These are phyloP conservation scores for Caenorhabditis becei DNA, from an alignment of 2,888 invertebrate species.

Conservation along the genomic window DNA sequence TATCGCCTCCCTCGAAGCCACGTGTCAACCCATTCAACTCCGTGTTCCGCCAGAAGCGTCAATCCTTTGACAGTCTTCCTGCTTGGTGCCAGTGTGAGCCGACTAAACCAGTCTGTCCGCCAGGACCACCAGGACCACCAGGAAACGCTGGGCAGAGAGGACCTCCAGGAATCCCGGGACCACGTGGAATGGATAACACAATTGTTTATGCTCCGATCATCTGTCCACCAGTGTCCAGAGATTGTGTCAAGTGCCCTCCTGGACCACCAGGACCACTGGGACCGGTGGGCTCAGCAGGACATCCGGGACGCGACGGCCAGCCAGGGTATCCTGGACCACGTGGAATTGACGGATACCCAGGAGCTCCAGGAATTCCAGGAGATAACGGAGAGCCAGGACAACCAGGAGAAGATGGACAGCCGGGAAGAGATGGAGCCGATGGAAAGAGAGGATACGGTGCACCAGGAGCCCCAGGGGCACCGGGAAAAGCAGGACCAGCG, in stretches of 20 bases:
- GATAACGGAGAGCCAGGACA: slow-evolving; percentile 64
- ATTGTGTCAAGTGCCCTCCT: slow-evolving; percentile 64
- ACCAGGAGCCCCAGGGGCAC: slow-evolving; percentile 44
- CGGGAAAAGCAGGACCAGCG: slow-evolving; percentile 62
- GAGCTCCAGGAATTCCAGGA: slow-evolving; percentile 68
- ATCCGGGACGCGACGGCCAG: slow-evolving; percentile 40
- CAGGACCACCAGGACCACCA: slow-evolving; percentile 75
- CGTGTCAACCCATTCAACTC: slow-evolving; percentile 67
- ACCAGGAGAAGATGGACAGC: slow-evolving; percentile 66
- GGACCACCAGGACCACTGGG: slow-evolving; percentile 58
- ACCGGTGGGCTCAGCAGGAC: slow-evolving; percentile 43
- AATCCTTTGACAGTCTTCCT: slow-evolving; percentile 71
- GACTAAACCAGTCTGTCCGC: slow-evolving; percentile 70
- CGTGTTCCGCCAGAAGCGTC: slow-evolving; percentile 76
- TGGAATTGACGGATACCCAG: slow-evolving; percentile 56
- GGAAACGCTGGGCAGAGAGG: slow-evolving; percentile 69
- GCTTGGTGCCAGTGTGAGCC: slow-evolving; percentile 78
- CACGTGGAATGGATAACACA: slow-evolving; percentile 59
- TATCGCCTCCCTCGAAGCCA: slow-evolving; percentile 76
- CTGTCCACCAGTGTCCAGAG: slow-evolving; percentile 54
- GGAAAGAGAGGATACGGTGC: slow-evolving; percentile 38
- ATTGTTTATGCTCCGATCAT: slow-evolving; percentile 61
- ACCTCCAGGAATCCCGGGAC: slow-evolving; percentile 61
- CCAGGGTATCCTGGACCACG: slow-evolving; percentile 57
- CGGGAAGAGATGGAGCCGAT: slow-evolving; percentile 42